Evolutionary conservation across 2,113 vertebrate species (phyloP).

Genomic region (Megalops atlanticus): DNA sequence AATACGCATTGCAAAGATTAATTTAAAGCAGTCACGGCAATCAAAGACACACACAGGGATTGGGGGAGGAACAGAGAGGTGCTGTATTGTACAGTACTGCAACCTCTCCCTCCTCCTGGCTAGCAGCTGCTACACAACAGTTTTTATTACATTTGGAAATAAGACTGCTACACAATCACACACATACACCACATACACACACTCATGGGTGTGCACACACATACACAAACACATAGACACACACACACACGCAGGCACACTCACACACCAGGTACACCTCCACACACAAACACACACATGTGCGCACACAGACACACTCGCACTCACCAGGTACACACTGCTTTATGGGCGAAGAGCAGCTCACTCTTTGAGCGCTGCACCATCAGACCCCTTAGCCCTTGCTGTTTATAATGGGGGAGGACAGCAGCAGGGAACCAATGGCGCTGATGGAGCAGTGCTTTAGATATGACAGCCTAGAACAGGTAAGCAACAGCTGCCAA

Average conservation of each 20-base stretch:
- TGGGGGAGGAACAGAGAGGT: slow-evolving; percentile 33
- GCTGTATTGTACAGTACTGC: not conserved
- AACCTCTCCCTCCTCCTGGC: slow-evolving; percentile 15
- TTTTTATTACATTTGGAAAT: no score
- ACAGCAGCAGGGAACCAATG: not conserved
- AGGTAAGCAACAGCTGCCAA: slow-evolving; percentile 26
- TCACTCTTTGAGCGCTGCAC: not conserved
- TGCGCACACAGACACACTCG: not conserved
- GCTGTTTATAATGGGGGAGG: not conserved
- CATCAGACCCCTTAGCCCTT: not conserved
- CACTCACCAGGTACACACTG: not conserved
- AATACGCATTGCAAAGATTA: slow-evolving; percentile 53
- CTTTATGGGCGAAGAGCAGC: not conserved
- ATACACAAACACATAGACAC: not conserved
- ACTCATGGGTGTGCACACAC: not conserved
- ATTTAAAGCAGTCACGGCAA: slow-evolving; percentile 30
- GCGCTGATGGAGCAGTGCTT: slow-evolving; percentile 21
- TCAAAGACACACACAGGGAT: not conserved
- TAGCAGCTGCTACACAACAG: not conserved
- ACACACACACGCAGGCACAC: not conserved
- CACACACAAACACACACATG: not conserved
- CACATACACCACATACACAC: not conserved
- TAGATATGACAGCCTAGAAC: slow-evolving; percentile 36
- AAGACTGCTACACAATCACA: not conserved
- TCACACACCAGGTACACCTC: not conserved